Conservation (phyloP, 2,888 invertebrate genomes). For the Azorinus chamasolen region DNA sequence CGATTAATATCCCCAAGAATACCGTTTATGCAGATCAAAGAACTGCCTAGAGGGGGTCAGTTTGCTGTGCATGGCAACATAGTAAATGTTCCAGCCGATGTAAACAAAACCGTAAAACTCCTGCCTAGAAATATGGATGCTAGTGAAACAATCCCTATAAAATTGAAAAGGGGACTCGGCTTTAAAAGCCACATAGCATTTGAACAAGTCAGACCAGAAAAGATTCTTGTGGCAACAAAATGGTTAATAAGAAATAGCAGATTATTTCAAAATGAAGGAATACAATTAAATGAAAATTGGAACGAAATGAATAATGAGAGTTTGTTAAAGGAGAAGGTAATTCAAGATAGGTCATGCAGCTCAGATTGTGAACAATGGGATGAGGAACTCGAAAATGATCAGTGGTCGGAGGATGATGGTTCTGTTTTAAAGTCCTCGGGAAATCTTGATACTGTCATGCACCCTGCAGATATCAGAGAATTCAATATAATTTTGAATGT, state of each 20-base stretch:
- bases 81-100: slow-evolving; percentile 79
- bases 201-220: slow-evolving; percentile 58
- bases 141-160: slow-evolving; percentile 55
- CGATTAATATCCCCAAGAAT: slow-evolving; percentile 81
- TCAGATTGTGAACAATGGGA: neutral
- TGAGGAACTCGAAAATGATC: neutral
- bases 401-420: slow-evolving; percentile 35
- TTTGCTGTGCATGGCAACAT: slow-evolving; percentile 68
- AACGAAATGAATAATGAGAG: neutral
- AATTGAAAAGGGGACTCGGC: slow-evolving; percentile 42
- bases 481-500: slow-evolving; percentile 31
- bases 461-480: slow-evolving; percentile 49
- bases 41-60: slow-evolving; percentile 72
- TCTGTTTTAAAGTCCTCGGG: slow-evolving; percentile 10
- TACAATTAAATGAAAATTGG: slow-evolving; percentile 78
- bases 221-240: slow-evolving; percentile 48
- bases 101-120: slow-evolving; percentile 31
- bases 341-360: neutral
- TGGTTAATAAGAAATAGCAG: slow-evolving; percentile 55
- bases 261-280: slow-evolving; percentile 43
- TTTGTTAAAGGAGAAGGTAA: neutral
- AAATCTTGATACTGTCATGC: slow-evolving; percentile 29
- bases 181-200: slow-evolving; percentile 36
- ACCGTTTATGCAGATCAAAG: slow-evolving; percentile 83
- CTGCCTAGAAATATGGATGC: slow-evolving; percentile 50